phyloP scores from a whole-genome alignment of 2,797 vertebrate genomes.

The Catharus ustulatus region DNA sequence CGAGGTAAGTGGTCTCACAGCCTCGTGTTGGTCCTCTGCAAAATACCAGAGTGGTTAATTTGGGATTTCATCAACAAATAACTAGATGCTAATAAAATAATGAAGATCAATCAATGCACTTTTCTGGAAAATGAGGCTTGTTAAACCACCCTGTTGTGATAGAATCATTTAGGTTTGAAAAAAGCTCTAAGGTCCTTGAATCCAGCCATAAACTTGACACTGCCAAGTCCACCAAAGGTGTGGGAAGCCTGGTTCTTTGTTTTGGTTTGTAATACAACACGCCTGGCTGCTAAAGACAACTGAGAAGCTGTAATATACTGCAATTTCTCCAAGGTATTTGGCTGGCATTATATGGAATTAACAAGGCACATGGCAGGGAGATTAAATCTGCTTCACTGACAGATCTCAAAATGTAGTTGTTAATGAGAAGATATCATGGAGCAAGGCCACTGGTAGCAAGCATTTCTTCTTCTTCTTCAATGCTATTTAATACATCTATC shows the following conservation, averaged over 20 bases:
- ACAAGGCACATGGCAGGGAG: constrained; percentile 50
- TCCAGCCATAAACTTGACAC: neutral
- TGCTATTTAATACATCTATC: neutral
- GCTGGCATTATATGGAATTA: constrained; percentile 64
- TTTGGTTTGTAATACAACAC: neutral
- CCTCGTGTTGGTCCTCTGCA: constrained; percentile 25
- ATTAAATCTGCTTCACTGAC: constrained; percentile 64
- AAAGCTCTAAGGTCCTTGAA: neutral
- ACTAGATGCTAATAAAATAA: constrained; percentile 13
- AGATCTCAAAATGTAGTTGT: constrained; percentile 56
- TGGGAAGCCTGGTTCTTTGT: neutral
- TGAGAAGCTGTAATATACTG: constrained; percentile 1
- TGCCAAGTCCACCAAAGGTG: neutral
- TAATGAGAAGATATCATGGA: constrained; percentile 56
- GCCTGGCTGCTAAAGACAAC: constrained; percentile 36
- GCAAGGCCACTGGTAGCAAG: constrained; percentile 3
- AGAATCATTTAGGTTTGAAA: neutral
- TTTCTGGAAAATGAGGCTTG: neutral
- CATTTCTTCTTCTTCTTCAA: neutral
- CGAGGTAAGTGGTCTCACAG: constrained; percentile 18
- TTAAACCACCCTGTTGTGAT: neutral
- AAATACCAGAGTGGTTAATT: constrained; percentile 30
- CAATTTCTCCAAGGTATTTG: constrained; percentile 49
- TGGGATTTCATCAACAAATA: constrained; percentile 49
- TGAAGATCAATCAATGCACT: neutral